phyloP scores from a whole-genome alignment of 2,797 vertebrate species.

The Tapera naevia region DNA sequence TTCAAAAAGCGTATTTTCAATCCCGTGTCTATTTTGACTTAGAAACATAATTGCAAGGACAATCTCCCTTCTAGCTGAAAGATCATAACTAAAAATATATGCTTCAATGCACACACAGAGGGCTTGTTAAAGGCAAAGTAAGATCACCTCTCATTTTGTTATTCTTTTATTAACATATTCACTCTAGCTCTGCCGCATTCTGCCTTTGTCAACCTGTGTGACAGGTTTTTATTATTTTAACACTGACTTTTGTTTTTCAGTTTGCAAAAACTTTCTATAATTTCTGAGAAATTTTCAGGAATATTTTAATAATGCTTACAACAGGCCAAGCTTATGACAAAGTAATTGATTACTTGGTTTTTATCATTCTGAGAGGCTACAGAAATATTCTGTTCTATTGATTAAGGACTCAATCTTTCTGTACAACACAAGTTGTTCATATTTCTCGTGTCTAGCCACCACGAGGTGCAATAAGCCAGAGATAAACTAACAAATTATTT shows the following conservation, averaged over 20 bases:
- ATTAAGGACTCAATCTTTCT: constrained; percentile 45
- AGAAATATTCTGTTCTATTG: constrained; percentile 24
- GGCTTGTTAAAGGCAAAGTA: not conserved
- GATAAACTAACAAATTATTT: constrained; percentile 11
- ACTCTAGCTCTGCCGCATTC: not conserved
- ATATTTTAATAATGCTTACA: constrained; percentile 37
- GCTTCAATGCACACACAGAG: not conserved
- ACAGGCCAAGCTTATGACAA: not conserved
- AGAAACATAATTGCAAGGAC: constrained; percentile 13
- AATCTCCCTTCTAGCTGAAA: constrained; percentile 1
- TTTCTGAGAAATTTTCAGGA: constrained; percentile 28
- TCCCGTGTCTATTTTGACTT: not conserved
- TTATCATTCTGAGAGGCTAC: constrained; percentile 3
- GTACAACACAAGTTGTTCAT: not conserved
- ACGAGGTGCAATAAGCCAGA: not conserved
- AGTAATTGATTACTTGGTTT: constrained; percentile 36
- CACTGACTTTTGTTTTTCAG: not conserved
- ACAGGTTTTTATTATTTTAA: constrained; percentile 12
- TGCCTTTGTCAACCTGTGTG: not conserved
- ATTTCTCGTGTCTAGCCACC: not conserved
- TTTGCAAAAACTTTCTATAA: constrained; percentile 4
- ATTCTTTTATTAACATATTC: not conserved
- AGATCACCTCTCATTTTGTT: constrained; percentile 12
- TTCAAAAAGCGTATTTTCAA: constrained; percentile 38
- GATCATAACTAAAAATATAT: not conserved